Conservation (phyloP, 37 sponge, comb jelly and placozoan genomes). For the Amphimedon queenslandica region DNA sequence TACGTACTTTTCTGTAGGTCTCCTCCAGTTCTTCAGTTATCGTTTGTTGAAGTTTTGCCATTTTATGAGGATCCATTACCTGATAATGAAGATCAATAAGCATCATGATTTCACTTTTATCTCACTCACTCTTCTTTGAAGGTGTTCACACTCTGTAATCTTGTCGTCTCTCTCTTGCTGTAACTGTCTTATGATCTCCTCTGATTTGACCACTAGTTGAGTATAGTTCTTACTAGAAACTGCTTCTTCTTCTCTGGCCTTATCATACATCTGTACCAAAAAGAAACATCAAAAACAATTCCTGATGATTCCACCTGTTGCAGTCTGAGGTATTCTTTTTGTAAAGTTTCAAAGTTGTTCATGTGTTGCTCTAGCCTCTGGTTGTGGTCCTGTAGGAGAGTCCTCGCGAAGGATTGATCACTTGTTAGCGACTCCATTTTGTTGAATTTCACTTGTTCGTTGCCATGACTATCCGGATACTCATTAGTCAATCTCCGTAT, state of each 20-base stretch:
- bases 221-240: conserved; percentile 29
- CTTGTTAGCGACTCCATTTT: too few species aligned
- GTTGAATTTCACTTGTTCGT: too few species aligned
- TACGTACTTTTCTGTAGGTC: conserved; percentile 40
- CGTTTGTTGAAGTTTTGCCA: background rate
- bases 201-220: conserved; percentile 30
- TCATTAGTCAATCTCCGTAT: too few species aligned
- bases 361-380: conserved; percentile 46
- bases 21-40: conserved; percentile 39
- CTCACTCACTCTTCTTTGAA: conserved; percentile 35
- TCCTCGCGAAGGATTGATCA: too few species aligned
- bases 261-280: conserved; percentile 4
- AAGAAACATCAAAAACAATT: background rate
- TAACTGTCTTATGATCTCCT: conserved; percentile 52
- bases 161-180: conserved; percentile 59
- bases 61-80: background rate
- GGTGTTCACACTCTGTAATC: conserved; percentile 55
- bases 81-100: background rate
- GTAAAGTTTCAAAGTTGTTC: conserved; percentile 64
- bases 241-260: conserved; percentile 5
- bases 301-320: conserved; percentile 46
- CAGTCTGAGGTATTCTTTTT: conserved; percentile 43
- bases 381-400: conserved; percentile 36
- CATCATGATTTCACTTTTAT: too few species aligned
- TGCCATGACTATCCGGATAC: too few species aligned